A percentile compares a stretch with the other conserved stretches of the same genome.
Evolutionary conservation across 92 coral and sea anemone species (phyloP).

Genomic region (Bergia sp.): DNA sequence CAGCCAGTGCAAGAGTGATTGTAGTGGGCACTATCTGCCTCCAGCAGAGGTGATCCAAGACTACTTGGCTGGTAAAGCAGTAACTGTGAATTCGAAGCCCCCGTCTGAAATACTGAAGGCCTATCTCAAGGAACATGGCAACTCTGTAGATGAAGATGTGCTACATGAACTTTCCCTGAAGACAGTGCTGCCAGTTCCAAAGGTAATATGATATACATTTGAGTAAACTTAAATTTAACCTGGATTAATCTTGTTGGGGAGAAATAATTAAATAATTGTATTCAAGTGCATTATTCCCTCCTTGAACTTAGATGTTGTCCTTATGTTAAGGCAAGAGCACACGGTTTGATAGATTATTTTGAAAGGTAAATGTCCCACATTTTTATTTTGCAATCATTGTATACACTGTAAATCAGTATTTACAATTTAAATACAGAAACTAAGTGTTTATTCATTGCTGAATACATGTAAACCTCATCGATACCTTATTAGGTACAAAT

Average conservation of each 20-base stretch:
- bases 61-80: neutral
- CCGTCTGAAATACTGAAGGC: constrained; percentile 25
- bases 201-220: constrained; percentile 11
- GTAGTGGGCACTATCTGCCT: constrained; percentile 31
- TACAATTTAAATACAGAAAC: neutral
- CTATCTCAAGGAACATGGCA: constrained; percentile 6
- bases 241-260: neutral
- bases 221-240: neutral
- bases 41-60: constrained; percentile 13
- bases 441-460: neutral
- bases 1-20: constrained; percentile 6
- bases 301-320: neutral
- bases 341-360: neutral
- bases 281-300: neutral
- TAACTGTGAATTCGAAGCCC: neutral
- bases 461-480: neutral
- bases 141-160: neutral
- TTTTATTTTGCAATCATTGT: neutral
- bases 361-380: neutral
- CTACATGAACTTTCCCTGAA: constrained; percentile 22
- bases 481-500: constrained; percentile 6
- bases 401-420: neutral
- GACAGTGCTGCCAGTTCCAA: constrained; percentile 25
- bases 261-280: neutral
- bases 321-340: neutral